phyloP scores from a whole-genome alignment of 2,113 vertebrate genomes.

The Cyanoliseus patagonus region DNA sequence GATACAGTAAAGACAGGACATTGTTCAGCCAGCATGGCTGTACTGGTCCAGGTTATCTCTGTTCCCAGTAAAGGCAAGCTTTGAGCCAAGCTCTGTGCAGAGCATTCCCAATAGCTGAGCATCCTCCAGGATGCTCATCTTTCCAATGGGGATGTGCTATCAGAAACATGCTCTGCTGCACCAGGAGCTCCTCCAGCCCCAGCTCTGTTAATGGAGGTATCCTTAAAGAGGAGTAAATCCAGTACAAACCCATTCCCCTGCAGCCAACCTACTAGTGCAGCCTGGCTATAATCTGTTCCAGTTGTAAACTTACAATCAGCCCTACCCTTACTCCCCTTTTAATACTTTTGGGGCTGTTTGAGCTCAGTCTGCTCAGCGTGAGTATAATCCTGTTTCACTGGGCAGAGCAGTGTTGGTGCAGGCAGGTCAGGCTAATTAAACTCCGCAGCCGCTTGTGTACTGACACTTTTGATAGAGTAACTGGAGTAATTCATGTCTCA shows the following conservation, averaged over 20 bases:
- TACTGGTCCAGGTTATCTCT: not conserved
- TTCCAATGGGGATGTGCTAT: fast-evolving
- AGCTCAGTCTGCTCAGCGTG: not conserved
- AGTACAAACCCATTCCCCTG: not conserved
- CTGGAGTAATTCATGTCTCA: not conserved
- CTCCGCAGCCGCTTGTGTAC: not conserved
- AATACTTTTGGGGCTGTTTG: not conserved
- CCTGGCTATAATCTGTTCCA: not conserved
- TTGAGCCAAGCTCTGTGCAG: not conserved
- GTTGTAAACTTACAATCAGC: not conserved
- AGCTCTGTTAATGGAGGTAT: fast-evolving
- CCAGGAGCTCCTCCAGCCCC: not conserved
- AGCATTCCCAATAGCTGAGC: fast-evolving
- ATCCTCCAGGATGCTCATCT: not conserved
- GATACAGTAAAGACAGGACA: fast-evolving
- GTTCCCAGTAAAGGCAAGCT: fast-evolving
- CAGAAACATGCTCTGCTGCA: not conserved
- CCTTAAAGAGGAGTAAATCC: not conserved
- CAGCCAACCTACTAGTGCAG: not conserved
- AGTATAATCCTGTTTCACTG: not conserved
- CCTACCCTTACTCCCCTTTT: not conserved
- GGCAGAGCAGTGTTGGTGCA: not conserved
- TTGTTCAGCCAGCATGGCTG: not conserved
- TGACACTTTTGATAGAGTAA: not conserved
- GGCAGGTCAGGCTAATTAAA: not conserved